Evolutionary conservation across 2,113 vertebrate genomes (phyloP).

Genomic region (Saccopteryx bilineata): DNA sequence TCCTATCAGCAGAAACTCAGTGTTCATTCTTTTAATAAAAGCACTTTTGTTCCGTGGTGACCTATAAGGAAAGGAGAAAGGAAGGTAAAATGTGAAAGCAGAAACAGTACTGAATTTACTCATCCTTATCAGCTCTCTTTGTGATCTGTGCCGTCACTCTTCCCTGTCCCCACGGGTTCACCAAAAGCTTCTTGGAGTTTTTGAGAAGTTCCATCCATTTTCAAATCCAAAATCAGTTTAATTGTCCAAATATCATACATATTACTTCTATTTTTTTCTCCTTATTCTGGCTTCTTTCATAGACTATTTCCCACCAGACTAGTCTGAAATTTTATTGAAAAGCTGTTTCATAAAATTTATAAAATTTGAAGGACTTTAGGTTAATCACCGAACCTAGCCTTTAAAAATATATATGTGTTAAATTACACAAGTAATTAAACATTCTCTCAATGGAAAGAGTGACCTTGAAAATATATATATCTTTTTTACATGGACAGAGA

Average conservation of each 20-base stretch:
- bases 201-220: not conserved
- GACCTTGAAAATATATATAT: not conserved
- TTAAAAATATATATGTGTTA: not conserved
- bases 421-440: not conserved
- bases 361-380: not conserved
- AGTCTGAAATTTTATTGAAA: slow-evolving; percentile 22
- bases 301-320: not conserved
- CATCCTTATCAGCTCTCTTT: not conserved
- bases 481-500: too few relatives aligned
- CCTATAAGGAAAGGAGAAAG: not conserved
- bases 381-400: not conserved
- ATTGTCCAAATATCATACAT: not conserved
- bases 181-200: not conserved
- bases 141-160: not conserved
- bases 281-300: not conserved
- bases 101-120: not conserved
- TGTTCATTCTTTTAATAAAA: not conserved
- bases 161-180: not conserved
- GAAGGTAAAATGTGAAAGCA: not conserved
- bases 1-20: not conserved
- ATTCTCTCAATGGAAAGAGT: not conserved
- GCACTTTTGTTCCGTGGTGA: not conserved
- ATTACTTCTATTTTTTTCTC: not conserved
- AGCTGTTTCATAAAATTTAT: slow-evolving; percentile 2
- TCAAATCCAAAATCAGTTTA: not conserved